Base-by-base conservation (phyloP, 2,113 vertebrate species). In the Cyanistes caeruleus region DNA sequence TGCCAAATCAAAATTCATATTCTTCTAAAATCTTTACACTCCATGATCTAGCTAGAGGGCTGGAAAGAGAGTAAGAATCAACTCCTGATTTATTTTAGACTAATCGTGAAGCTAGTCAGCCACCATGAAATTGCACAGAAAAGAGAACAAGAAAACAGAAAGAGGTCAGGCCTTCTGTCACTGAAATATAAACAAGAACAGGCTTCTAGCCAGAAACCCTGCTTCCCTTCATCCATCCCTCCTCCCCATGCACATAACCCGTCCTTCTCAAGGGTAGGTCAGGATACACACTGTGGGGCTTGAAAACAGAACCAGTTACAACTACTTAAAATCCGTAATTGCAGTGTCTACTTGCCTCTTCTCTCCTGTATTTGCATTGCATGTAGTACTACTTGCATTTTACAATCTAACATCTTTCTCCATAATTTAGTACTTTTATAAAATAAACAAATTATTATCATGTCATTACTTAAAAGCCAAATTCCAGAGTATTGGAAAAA, bases 101-200 rank as follows among this genome's bases (percentile, higher is more conserved):
- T 88, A 64, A 95, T 93, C 92, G 68, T 53, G 85, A 92, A 93
- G 68, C 73, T 73, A 94, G 68, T 93, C 79, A 94, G 82, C 60
- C 79, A 92, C 75, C 90, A 96, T 84, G 96, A 95, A 95, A 95
- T 95, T 60, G 79, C 83, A 78, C 35, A 95, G 85, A 93, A 94
- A 95, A 78, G 82, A 90, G 83, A 92, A 88, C 79, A 92, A 75
- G 80, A 59, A 95, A 92, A 81, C 59, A 92, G 72, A 95, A 88
- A 92, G 72, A 93, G 95, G 85, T 96, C 95, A 95, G 88, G 85
- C 75, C 95, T 94, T 80, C 82, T 88, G 59, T 82, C 82, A 88
- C 85, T 77, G 73, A 80, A 92, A 90, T 88, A 68, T 80, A 63
- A 94, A 88, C 68, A 88, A 67, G 59, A 94, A 59, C 35, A 90